Base-by-base conservation (phyloP, 2,113 vertebrate genomes). In the Athene noctua region DNA sequence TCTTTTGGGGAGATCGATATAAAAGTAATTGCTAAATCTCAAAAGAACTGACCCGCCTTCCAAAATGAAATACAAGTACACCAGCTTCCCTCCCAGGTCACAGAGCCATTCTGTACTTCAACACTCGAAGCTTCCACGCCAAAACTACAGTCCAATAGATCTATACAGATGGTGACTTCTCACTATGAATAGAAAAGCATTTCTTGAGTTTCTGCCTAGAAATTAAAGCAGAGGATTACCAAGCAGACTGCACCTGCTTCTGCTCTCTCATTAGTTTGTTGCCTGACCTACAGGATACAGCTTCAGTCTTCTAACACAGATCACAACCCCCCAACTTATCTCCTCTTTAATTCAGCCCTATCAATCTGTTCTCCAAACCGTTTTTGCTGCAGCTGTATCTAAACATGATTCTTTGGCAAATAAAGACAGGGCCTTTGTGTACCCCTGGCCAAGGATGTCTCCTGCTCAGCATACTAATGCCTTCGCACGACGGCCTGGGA, bases 271-370 rank as follows among this genome's bases (percentile, higher is more conserved):
- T 19, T 25, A 3, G 3, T 21, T 27, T 13, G 11, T 4, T 6
- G 34, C 5, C 2, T 1, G 47, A 57, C 22, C 65, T 11, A 11
- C 30, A 23, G 30, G 57, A 46, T 4, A 5, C 61, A 30, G 65
- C 40, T 55, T 42, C 83, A 36, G 23, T 1, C 34, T n/a, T 25
- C 72, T 6, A 8, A 42, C 51, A 5, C 40, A 26, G 23, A 10
- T 44, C 1, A 6, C 40, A 15, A 9, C 22, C 7, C 29, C 10
- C 2, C 11, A 5, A 0, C 21, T 36, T 11, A 10, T 8, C 26
- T 49, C 57, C 55, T 72, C 54, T 14, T 49, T 7, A 44, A 27
- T 1, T 21, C 36, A 23, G n/a, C 26, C 54, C 51, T 36, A 30
- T 11, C 62, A 32, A 29, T 4, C 78, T 6, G 3, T 7, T 32